phyloP scores from a whole-genome alignment of 2,113 vertebrate genomes.

The Tyrannus savana region DNA sequence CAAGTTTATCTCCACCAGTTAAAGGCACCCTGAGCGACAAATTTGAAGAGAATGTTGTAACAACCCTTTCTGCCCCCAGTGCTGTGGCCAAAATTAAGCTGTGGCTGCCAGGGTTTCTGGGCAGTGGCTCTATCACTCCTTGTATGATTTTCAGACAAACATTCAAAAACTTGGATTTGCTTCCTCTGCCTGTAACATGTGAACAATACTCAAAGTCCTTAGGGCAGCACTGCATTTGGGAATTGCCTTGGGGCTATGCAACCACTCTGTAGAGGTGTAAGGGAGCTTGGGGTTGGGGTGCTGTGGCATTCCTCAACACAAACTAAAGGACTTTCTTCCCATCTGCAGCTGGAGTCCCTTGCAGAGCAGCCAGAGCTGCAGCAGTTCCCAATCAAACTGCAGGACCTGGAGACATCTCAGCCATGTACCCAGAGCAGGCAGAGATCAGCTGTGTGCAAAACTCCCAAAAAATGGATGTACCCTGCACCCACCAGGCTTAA shows the following conservation, averaged over 20 bases:
- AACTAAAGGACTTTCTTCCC: neutral
- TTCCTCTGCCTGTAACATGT: neutral
- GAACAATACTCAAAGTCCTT: neutral
- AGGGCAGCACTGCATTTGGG: neutral
- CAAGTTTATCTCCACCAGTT: neutral
- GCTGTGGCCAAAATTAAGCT: neutral
- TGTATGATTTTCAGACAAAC: neutral
- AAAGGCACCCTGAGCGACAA: rapidly evolving
- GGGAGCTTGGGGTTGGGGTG: neutral
- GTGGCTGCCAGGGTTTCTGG: neutral
- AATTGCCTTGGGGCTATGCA: neutral
- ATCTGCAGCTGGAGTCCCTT: rapidly evolving
- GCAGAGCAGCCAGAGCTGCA: neutral
- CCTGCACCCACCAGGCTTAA: neutral
- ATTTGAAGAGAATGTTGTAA: neutral
- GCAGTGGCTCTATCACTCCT: neutral
- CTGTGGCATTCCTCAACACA: neutral
- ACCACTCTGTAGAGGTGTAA: neutral
- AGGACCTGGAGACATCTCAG: neutral
- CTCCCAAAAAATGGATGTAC: rapidly evolving
- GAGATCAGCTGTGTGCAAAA: neutral
- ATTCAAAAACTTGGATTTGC: neutral
- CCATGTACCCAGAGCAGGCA: neutral
- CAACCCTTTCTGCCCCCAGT: neutral
- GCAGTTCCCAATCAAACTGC: neutral